Evolutionary conservation across 2,113 vertebrate species (phyloP).

Genomic region (Elephantulus edwardii): DNA sequence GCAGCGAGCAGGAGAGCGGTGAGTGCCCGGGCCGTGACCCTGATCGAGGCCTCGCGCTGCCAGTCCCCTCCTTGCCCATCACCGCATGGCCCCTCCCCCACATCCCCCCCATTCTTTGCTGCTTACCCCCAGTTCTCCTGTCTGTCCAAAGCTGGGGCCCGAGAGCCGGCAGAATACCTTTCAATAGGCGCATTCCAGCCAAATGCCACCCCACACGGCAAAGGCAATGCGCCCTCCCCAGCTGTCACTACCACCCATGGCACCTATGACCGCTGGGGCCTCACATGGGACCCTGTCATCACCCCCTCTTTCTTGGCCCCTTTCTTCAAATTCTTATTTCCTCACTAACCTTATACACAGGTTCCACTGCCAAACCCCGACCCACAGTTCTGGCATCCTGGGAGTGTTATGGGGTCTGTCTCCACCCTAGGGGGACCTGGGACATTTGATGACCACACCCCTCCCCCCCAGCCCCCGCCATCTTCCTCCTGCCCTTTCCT

Average conservation of each 20-base stretch:
- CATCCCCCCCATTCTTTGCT: neutral
- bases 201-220: slow-evolving; percentile 12
- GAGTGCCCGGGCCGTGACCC: slow-evolving; percentile 69
- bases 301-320: slow-evolving; percentile 35
- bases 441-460: slow-evolving; percentile 72
- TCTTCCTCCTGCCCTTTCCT: slow-evolving; percentile 67
- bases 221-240: slow-evolving; percentile 43
- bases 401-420: slow-evolving; percentile 43
- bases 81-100: slow-evolving; percentile 34
- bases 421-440: slow-evolving; percentile 36
- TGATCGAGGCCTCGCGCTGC: slow-evolving; percentile 33
- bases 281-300: slow-evolving; percentile 55
- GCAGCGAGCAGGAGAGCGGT: slow-evolving; percentile 93
- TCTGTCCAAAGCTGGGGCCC: slow-evolving; percentile 1
- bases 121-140: neutral
- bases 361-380: slow-evolving; percentile 7
- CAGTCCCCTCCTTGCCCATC: slow-evolving; percentile 54
- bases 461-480: slow-evolving; percentile 67
- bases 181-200: neutral
- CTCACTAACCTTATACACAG: neutral
- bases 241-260: slow-evolving; percentile 72
- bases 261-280: slow-evolving; percentile 60
- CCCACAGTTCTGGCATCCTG: neutral
- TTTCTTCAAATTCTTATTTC: slow-evolving; percentile 32
- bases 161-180: neutral